Evolutionary conservation across 2,888 invertebrate genomes (phyloP).

Genomic region (Drosophila testacea): DNA sequence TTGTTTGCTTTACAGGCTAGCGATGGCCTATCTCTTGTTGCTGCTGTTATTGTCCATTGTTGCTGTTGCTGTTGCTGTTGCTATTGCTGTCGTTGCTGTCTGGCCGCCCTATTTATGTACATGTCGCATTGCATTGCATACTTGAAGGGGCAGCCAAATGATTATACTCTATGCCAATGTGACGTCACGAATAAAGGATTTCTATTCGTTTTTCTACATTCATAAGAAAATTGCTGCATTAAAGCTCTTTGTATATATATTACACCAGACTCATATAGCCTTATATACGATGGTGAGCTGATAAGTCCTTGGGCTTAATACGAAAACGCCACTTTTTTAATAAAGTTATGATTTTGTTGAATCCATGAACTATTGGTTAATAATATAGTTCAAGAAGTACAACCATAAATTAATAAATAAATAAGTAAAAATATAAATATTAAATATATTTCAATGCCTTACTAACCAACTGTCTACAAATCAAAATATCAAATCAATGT

Average conservation of each 20-base stretch:
- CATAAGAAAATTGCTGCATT: constrained; percentile 33
- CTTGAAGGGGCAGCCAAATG: constrained; percentile 60
- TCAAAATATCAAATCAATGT: neutral
- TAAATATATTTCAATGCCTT: too few species aligned
- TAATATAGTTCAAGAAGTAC: too few species aligned
- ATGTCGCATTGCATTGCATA: constrained; percentile 65
- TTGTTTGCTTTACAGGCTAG: constrained; percentile 48
- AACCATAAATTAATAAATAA: too few species aligned
- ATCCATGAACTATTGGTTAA: too few species aligned
- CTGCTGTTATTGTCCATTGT: constrained; percentile 19
- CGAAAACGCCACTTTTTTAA: too few species aligned
- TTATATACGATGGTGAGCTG: too few species aligned
- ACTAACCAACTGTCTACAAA: too few species aligned
- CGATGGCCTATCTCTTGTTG: constrained; percentile 37
- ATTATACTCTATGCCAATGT: constrained; percentile 40
- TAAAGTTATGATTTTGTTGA: too few species aligned
- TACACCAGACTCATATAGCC: too few species aligned
- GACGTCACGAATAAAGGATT: constrained; percentile 29
- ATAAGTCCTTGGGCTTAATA: too few species aligned
- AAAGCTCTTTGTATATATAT: constrained; percentile 13
- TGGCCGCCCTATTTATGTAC: constrained; percentile 61
- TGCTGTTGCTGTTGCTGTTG: constrained; percentile 13
- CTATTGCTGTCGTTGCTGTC: constrained; percentile 24
- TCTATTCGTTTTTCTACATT: neutral
- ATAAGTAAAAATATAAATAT: too few species aligned